Conservation (phyloP, 2,113 vertebrate genomes). For the Cinclus cinclus region DNA sequence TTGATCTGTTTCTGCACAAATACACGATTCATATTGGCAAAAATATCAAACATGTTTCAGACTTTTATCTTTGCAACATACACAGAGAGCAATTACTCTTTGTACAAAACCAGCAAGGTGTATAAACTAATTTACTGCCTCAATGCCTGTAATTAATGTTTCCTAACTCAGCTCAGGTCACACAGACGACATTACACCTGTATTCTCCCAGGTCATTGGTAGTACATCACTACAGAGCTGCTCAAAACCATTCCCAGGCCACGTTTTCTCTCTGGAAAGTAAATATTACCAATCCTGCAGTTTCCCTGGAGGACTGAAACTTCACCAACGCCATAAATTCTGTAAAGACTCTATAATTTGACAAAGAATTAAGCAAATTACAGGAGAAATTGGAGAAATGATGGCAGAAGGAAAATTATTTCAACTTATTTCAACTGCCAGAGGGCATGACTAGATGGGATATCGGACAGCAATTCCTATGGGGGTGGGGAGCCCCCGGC, state of each 20-base stretch:
- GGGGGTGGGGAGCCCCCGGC: background rate
- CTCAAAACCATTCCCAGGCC: background rate
- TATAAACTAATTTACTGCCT: constrained; percentile 67
- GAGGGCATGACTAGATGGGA: background rate
- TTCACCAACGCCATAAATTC: background rate
- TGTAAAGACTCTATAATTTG: background rate
- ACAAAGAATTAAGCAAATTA: background rate
- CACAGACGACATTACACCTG: constrained; percentile 5
- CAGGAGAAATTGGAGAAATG: background rate
- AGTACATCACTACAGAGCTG: background rate
- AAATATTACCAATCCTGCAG: background rate
- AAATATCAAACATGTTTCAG: background rate
- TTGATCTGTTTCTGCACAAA: background rate
- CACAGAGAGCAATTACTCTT: constrained; percentile 18
- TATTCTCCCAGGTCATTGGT: constrained; percentile 44
- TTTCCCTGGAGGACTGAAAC: background rate
- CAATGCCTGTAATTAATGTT: constrained; percentile 59
- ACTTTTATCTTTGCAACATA: background rate
- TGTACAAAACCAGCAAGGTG: constrained; percentile 49
- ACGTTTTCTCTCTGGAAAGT: background rate
- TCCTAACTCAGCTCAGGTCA: constrained; percentile 39
- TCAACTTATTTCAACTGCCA: background rate
- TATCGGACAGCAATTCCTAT: accelerated
- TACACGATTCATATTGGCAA: background rate
- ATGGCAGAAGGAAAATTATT: background rate